Evolutionary conservation across 2,888 invertebrate genomes (phyloP), one percentile per base, ranked within the genome.

Genomic region (Cremastobaeus sp.): DNA sequence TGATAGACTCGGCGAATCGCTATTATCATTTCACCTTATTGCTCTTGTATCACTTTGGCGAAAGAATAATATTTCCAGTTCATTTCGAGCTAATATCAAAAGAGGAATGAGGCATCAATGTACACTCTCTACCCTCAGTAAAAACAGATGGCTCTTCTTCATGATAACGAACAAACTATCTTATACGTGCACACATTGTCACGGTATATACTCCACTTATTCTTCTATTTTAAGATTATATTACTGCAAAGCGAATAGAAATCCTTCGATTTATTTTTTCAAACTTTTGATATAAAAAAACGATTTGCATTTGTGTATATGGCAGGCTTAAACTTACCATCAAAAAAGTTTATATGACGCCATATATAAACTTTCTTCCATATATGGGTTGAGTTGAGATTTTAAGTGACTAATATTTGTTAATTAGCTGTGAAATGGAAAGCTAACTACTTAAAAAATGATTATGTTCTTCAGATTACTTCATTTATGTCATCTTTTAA

Each of bases 61-160:
- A 59, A 76, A 76, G 72, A 76, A 76, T 76, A 76, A 76, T 69
- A 76, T 76, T 75, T 71, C 75, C 71, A 75, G 75, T 75, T 75
- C 71, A 75, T 75, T 57, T 68, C 64, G 54, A 75, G 66, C 66
- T 75, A 75, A 75, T 71, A 75, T 64, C 64, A 39, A 35, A 48
- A 20, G 37, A 62, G 64, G 64, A 68, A 59, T 68, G 75, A 64
- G 66, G 64, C 68, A 60, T 75, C 75, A 64, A 75, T 75, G 68
- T 68, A 71, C 59, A 54, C 57, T 71, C 43, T 45, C 41, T 28
- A 59, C 34, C 39, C 25, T 70, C 52, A 17, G 52, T 60, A 52
- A 69, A 65, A 74, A 59, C 59, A 25, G 59, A 65, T 50, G 59
- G 66, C 21, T 74, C 54, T 69, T 54, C 34, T 30, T 54, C 34